Evolutionary conservation across 2,113 vertebrate species (phyloP).

Genomic region (Girardinichthys multiradiatus): DNA sequence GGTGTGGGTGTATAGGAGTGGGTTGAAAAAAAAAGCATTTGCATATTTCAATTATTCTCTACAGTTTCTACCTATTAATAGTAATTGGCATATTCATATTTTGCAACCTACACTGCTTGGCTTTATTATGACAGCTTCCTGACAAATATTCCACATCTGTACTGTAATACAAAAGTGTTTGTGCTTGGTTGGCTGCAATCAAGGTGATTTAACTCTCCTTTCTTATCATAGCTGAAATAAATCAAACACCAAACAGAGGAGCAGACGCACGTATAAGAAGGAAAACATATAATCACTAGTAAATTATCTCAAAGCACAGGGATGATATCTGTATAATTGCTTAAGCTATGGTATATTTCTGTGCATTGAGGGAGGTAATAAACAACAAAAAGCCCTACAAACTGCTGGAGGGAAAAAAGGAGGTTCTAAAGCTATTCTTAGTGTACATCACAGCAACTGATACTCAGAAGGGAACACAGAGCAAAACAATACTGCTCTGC

Average conservation of each 20-base stretch:
- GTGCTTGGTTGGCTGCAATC: conserved; percentile 60
- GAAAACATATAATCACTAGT: conserved; percentile 63
- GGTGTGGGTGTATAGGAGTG: background rate
- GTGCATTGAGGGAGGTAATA: conserved; percentile 59
- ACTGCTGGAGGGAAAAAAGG: conserved; percentile 23
- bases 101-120: conserved; percentile 52
- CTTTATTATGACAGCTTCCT: conserved; percentile 75
- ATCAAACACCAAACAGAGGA: conserved; percentile 63
- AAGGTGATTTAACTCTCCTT: conserved; percentile 65
- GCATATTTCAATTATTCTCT: conserved; percentile 53
- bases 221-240: conserved; percentile 61
- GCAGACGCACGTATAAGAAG: conserved; percentile 31
- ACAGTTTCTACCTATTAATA: conserved; percentile 54
- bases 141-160: conserved; percentile 65
- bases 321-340: conserved; percentile 55
- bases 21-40: background rate
- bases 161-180: conserved; percentile 60
- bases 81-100: conserved; percentile 75
- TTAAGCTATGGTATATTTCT: conserved; percentile 63
- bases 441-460: conserved; percentile 57
- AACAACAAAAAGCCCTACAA: conserved; percentile 60
- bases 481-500: conserved; percentile 60
- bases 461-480: conserved; percentile 48
- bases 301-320: conserved; percentile 60
- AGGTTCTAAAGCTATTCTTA: conserved; percentile 66